Evolutionary conservation across 2,113 vertebrate species (phyloP), one percentile per base, ranked within the genome.

Genomic region (Meleagris gallopavo): DNA sequence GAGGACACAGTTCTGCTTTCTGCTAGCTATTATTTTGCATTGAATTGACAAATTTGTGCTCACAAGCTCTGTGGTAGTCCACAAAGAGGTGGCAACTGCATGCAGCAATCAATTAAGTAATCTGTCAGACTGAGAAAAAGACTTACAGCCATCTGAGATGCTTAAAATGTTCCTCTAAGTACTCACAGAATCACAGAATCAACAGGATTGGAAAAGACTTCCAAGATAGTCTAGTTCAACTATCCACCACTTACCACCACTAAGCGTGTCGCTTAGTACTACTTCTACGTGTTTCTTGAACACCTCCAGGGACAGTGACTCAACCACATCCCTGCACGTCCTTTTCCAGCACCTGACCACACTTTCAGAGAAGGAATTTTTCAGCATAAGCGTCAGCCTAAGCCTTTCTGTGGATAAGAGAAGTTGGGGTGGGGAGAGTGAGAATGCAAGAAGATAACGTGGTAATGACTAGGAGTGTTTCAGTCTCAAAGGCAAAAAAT

Each of bases 391-490:
- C 6, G 25, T 46, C 77, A 86, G 43, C 71, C 67, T 11, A 13
- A 82, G 50, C 36, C 55, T 12, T 61, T 32, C 64, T 46, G 10
- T 2, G 12, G 38, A 38, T 15, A 60, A 40, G n/a, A 52, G 43
- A 65, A 62, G 76, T 46, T 30, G 34, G 38, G 43, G 8, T 50
- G 29, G 70, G 32, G 52, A 40, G 32, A 77, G 12, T n/a, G 21
- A 60, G 22, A 40, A 38, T n/a, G 16, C 9, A 20, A 13, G n/a
- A 76, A 21, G 13, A 25, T n/a, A 38, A 48, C 0, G 0, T 64
- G 54, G 36, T 24, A 38, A 41, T 64, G 46, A 34, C 55, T 62
- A 30, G 11, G 41, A 19, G 24, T 32, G 29, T 36, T 71, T 70
- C 50, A 67, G 69, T 75, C 89, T 54, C 50, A 61, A 73, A 76